Evolutionary conservation across 2,113 vertebrate species (phyloP).

Genomic region (Corythornis madagascariensis): DNA sequence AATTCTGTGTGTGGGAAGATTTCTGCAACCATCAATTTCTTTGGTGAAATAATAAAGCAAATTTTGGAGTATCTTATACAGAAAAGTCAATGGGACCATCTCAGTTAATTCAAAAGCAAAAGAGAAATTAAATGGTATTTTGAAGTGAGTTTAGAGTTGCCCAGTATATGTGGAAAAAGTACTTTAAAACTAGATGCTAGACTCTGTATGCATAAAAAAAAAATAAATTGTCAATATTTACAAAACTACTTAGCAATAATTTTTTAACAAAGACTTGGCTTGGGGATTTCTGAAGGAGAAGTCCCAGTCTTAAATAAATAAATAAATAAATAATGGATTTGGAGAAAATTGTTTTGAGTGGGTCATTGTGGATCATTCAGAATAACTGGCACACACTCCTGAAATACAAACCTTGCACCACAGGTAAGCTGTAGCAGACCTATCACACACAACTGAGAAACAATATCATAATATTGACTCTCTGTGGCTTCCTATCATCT

Average conservation of each 20-base stretch:
- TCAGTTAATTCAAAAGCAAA: background rate
- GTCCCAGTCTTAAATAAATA: background rate
- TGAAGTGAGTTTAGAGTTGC: background rate
- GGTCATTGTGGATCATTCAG: background rate
- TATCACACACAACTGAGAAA: background rate
- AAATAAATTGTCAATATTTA: background rate
- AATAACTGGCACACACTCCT: background rate
- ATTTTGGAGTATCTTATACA: background rate
- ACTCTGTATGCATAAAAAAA: background rate
- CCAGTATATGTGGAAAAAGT: background rate
- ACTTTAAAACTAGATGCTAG: background rate
- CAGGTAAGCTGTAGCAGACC: background rate
- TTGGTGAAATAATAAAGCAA: background rate
- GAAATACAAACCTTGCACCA: background rate
- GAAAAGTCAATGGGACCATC: background rate
- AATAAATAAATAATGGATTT: background rate
- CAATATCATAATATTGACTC: background rate
- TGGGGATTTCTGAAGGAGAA: background rate
- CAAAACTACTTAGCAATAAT: background rate
- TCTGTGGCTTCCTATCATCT: background rate
- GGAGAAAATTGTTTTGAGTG: background rate
- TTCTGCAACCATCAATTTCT: background rate
- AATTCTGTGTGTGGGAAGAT: accelerated
- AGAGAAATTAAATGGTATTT: background rate
- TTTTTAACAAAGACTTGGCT: background rate